Conservation (phyloP, 23 tunicate genomes). For the Halocynthia aurantium region DNA sequence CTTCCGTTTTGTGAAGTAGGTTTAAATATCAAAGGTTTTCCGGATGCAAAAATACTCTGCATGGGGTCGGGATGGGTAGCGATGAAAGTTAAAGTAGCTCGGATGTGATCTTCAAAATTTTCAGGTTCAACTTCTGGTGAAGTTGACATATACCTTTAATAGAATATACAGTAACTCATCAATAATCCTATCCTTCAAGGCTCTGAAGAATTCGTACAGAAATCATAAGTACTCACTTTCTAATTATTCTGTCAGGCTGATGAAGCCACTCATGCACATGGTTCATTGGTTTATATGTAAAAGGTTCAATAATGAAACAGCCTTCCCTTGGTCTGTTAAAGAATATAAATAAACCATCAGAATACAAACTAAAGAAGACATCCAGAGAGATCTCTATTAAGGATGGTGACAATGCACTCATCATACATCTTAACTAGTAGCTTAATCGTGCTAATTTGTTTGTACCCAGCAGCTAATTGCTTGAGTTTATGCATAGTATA, state of each 20-base stretch:
- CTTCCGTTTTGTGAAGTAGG: neutral
- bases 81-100: constrained; percentile 38
- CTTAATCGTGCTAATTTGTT: too few relatives aligned
- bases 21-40: constrained; percentile 2
- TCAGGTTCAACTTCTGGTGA: constrained; percentile 86
- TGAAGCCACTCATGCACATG: constrained; percentile 23
- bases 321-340: constrained; percentile 25
- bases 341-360: neutral
- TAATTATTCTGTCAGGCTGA: constrained; percentile 38
- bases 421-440: too few relatives aligned
- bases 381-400: too few relatives aligned
- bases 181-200: too few relatives aligned
- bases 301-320: constrained; percentile 40
- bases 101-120: constrained; percentile 40
- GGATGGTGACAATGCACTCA: too few relatives aligned
- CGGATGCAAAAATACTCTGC: constrained; percentile 16
- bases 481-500: too few relatives aligned
- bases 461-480: too few relatives aligned
- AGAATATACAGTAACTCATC: neutral
- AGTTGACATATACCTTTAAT: constrained; percentile 61
- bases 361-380: too few relatives aligned
- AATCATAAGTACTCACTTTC: constrained; percentile 29
- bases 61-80: constrained; percentile 37
- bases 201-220: neutral
- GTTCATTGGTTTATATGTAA: constrained; percentile 33